Base-by-base conservation (phyloP, 23 tunicate species). In the Styela plicata region DNA sequence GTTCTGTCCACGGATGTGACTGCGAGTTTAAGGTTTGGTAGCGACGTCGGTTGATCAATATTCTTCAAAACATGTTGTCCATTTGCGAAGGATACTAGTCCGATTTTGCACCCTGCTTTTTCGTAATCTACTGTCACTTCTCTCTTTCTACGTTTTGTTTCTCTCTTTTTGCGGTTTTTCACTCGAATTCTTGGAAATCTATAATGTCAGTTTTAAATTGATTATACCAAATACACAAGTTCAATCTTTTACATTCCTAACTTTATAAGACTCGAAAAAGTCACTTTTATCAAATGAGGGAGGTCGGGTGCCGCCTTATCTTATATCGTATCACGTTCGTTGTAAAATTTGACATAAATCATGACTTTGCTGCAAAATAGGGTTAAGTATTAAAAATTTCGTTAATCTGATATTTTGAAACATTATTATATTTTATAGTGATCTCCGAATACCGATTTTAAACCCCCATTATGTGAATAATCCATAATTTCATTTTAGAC, bases 31-130 rank as follows among this genome's bases (percentile, higher is more conserved):
- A 91, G 74, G n/a, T 71, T 77, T 10, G 25, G 61, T 21, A 84
- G 75, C 17, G 87, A 28, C 86, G 80, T 83, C 0, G 64, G 27
- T 34, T 21, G 53, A 7, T 78, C 85, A 20, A 86, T 91, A 35
- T 80, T 83, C 82, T 86, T 63, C 2, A 86, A 16, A 31, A 91
- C 66, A 3, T 76, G 34, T 18, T 20, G 62, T 24, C 69, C 36
- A 0, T 69, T 69, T n/a, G 74, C 97, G 36, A 91, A 91, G 10
- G 80, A 19, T 62, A 86, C 29, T n/a, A 91, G 34, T 19, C 90
- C 97, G 63, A 91, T 44, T 22, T 76, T 28, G 10, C 63, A 76
- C 3, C 63, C n/a, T 13, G 24, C 31, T 23, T 53, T 36, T 44
- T 76, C 64, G 0, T 76, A 24, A 33, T 36, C 64, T 1, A 24